Base-by-base conservation (phyloP, 2,113 vertebrate species). In the Leucosticte australis region DNA sequence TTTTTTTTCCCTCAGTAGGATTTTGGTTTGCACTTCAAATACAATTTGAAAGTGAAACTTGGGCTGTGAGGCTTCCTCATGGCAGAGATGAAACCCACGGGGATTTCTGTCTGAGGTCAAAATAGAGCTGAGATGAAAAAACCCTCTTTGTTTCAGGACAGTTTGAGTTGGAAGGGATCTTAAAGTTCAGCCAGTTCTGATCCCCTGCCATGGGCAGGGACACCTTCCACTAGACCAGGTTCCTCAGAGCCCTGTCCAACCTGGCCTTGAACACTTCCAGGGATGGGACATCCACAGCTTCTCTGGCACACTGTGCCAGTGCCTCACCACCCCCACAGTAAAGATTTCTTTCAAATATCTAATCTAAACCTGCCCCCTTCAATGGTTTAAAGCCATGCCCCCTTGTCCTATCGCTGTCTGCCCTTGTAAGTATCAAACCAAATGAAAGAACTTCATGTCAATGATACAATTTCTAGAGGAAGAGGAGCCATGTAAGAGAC, bases 1-100 rank as follows among this genome's bases (percentile, higher is more conserved):
- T 53, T 14, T 59, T 44, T 20, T 75, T 33, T 5, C 1, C 0
- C 56, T 65, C 27, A 23, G 30, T 26, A 74, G 17, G 9, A 49
- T 69, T 91, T 91, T 78, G 37, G 9, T 77, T 95, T 81, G 84
- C 14, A 11, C 35, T 94, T 92, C 60, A 91, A 78, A 89, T 78
- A 30, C 37, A 46, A 12, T 77, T 90, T 93, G 70, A 75, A 75
- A 94, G 53, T 27, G 85, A 94, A 94, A 46, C 1, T 5, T 1
- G 2, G 50, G 56, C 63, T 85, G 13, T 0, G 2, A 77, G 28
- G 15, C 23, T 62, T 87, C n/a, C 18, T 79, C 28, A 1, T n/a
- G 19, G n/a, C 15, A 53, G 60, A 79, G 35, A 4, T 33, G 44
- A 88, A 93, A 68, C 47, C 49, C 59, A 24, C 0, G 26, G 67